These are phyloP conservation scores for Musca vetustissima DNA, from an alignment of 1,140 invertebrate species.

Conservation along the genomic window DNA sequence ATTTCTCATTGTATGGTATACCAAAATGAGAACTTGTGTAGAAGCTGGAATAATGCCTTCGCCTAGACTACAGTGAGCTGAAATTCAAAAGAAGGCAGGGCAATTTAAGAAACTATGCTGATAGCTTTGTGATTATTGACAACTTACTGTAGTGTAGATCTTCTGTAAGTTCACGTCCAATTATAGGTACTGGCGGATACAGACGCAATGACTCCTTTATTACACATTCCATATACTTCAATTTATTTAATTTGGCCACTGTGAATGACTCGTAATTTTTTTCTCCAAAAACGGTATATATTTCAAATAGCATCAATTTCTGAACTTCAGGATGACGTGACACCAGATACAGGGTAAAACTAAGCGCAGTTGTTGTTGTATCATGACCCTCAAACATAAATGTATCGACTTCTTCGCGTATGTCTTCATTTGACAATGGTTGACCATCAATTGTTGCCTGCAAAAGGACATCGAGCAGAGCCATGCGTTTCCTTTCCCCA, in stretches of 20 bases:
- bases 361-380: no score
- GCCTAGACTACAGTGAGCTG: slow-evolving; percentile 24
- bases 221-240: slow-evolving; percentile 60
- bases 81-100: slow-evolving; percentile 12
- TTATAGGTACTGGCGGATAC: slow-evolving; percentile 69
- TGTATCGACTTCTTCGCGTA: no score
- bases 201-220: slow-evolving; percentile 66
- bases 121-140: no score
- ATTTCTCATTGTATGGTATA: slow-evolving; percentile 58
- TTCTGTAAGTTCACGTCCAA: slow-evolving; percentile 62
- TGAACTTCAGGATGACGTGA: slow-evolving; percentile 63
- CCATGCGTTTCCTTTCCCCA: no score
- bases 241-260: slow-evolving; percentile 36
- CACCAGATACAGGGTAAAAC: no score
- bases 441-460: no score
- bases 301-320: slow-evolving; percentile 62
- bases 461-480: no score
- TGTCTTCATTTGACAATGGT: no score
- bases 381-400: no score
- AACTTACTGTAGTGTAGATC: slow-evolving; percentile 38
- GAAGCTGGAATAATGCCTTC: slow-evolving; percentile 51
- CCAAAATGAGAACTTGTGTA: slow-evolving; percentile 50
- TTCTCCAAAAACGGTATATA: slow-evolving; percentile 61
- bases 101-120: no score
- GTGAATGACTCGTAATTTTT: slow-evolving; percentile 37